Evolutionary conservation across 1,140 invertebrate species (phyloP).

Genomic region (Agrilus planipennis): DNA sequence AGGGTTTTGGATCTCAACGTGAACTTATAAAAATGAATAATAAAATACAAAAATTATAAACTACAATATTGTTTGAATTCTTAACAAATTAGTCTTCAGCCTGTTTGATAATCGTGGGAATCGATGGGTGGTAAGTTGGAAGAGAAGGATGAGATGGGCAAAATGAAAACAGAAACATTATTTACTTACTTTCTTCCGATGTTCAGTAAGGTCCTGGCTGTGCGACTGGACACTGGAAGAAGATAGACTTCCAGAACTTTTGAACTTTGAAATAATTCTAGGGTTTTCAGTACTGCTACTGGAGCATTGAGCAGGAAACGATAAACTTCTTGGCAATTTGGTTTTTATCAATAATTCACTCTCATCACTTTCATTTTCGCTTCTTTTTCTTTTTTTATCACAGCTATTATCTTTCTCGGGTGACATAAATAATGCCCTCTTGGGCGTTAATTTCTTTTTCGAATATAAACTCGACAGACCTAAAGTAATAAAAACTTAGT

Average conservation of each 20-base stretch:
- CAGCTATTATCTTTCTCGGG: background rate
- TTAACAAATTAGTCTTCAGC: no score
- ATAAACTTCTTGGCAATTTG: constrained; percentile 38
- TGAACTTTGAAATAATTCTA: background rate
- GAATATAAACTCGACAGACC: constrained; percentile 10
- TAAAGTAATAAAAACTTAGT: background rate
- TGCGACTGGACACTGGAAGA: background rate
- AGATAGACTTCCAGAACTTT: background rate
- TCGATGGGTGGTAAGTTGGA: no score
- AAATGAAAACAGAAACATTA: no score
- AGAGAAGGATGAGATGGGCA: no score
- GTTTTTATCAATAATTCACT: constrained; percentile 34
- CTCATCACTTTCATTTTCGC: constrained; percentile 36
- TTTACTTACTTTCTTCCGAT: constrained; percentile 46
- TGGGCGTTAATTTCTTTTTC: constrained; percentile 18
- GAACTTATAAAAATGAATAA: no score
- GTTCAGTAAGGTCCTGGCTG: constrained; percentile 21
- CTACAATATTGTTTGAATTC: no score
- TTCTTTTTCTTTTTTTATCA: constrained; percentile 36
- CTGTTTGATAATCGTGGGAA: no score
- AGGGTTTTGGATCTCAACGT: no score
- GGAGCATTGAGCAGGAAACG: constrained; percentile 20
- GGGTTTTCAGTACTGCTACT: background rate
- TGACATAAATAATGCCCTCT: constrained; percentile 11
- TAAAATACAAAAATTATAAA: no score